phyloP scores from a whole-genome alignment of 2,113 vertebrate genomes.

The Aptenodytes patagonicus region DNA sequence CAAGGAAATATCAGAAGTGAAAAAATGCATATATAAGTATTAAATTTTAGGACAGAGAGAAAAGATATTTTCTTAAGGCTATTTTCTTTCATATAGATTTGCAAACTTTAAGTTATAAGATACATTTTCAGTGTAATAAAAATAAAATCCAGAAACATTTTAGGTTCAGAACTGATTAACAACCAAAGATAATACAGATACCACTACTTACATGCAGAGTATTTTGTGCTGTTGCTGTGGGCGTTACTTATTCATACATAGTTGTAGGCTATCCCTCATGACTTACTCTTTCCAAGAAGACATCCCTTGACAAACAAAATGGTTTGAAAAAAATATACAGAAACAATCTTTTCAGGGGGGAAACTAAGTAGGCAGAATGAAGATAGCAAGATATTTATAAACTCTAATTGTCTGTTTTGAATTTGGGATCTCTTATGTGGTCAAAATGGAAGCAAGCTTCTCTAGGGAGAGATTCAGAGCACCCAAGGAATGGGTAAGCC shows the following conservation, averaged over 20 bases:
- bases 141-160: neutral
- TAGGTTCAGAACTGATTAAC: neutral
- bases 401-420: neutral
- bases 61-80: neutral
- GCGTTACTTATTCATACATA: neutral
- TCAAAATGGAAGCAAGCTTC: neutral
- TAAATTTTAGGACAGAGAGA: neutral
- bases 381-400: neutral
- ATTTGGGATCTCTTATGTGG: neutral
- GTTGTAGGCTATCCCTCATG: no score
- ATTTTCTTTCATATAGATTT: neutral
- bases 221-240: neutral
- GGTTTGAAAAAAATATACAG: neutral
- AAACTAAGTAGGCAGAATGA: neutral
- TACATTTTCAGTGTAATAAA: neutral
- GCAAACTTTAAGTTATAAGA: neutral
- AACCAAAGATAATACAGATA: neutral
- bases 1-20: neutral
- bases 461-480: neutral
- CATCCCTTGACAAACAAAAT: neutral
- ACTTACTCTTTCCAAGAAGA: neutral
- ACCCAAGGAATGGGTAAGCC: neutral
- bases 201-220: neutral
- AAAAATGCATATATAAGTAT: neutral
- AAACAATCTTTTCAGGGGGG: neutral